Conservation (phyloP, 2,797 vertebrate genomes). For the Varecia variegata region DNA sequence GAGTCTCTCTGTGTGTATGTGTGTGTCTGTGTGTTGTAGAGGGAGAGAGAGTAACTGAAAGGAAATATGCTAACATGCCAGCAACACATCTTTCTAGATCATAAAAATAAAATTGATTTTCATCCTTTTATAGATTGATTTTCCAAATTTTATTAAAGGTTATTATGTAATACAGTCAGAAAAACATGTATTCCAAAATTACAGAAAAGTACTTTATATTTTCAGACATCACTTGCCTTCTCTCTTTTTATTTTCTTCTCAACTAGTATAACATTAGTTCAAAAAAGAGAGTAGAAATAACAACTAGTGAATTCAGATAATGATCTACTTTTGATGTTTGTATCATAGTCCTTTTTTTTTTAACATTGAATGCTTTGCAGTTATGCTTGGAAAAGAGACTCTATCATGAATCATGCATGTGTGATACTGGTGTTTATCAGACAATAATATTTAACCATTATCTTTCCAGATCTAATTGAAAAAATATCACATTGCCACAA, state of each 20-base stretch:
- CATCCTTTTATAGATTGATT: neutral
- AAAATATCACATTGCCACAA: neutral
- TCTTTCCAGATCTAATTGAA: constrained; percentile 20
- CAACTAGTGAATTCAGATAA: neutral
- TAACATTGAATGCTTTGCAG: neutral
- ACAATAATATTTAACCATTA: neutral
- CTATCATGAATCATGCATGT: neutral
- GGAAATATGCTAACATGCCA: neutral
- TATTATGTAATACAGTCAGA: neutral
- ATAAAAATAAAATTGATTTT: neutral
- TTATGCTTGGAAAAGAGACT: neutral
- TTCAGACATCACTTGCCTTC: neutral
- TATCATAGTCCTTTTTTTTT: neutral
- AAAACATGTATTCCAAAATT: neutral
- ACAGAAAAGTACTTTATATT: neutral
- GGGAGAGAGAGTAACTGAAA: neutral
- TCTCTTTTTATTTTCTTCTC: neutral
- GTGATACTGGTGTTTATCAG: neutral
- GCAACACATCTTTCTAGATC: neutral
- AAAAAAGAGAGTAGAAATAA: neutral
- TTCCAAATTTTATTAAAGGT: neutral
- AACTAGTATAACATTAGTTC: neutral
- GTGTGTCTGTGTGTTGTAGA: no score
- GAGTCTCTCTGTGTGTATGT: no score
- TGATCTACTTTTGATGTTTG: neutral